Evolutionary conservation across 2,113 vertebrate species (phyloP).

Genomic region (Platycercus adscitus): DNA sequence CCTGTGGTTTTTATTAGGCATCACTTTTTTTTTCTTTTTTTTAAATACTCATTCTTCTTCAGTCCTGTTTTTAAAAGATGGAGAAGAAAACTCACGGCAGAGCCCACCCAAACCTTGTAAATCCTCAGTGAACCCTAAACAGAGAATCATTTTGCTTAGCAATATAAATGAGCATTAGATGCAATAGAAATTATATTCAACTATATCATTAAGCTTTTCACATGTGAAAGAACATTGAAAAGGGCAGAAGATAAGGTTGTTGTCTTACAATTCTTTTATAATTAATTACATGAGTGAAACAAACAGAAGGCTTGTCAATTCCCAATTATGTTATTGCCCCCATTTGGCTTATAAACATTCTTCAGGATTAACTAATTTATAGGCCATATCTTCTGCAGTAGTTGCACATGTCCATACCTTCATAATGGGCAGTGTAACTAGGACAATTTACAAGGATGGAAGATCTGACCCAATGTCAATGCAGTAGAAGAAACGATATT

Average conservation of each 20-base stretch:
- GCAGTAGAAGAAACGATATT: background rate
- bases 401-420: background rate
- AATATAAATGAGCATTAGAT: background rate
- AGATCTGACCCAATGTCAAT: background rate
- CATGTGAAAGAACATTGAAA: background rate
- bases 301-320: background rate
- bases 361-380: background rate
- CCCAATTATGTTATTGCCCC: background rate
- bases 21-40: background rate
- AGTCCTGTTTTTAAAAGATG: background rate
- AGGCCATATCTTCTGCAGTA: background rate
- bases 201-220: background rate
- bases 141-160: background rate
- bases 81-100: background rate
- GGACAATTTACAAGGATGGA: background rate
- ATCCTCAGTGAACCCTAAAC: background rate
- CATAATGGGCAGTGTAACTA: background rate
- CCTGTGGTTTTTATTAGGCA: background rate
- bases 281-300: background rate
- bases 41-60: background rate
- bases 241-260: background rate
- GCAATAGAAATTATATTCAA: background rate
- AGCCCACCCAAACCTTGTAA: background rate
- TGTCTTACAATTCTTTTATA: background rate
- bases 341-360: background rate